Base-by-base conservation (phyloP, 2,113 vertebrate species). In the Himantopus leucocephalus region DNA sequence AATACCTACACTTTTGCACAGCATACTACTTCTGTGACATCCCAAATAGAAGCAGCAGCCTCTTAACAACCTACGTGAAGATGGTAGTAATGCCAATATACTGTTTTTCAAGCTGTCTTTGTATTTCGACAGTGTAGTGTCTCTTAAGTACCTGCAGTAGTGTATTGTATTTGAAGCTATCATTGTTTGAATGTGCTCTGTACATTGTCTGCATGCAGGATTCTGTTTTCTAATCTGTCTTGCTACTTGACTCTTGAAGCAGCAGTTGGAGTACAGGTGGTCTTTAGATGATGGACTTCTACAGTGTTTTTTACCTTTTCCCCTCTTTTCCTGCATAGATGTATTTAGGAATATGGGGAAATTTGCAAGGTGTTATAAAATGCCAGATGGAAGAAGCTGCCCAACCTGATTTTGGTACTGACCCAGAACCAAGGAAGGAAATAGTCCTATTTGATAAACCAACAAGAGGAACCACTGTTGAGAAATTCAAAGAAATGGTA, bases 401-500 rank as follows among this genome's bases (percentile, higher is more conserved):
- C 96, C 99, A 97, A 81, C 98, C 99, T 79, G 99, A 99, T 95
- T 98, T 99, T 97, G 99, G 98, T 95, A 97, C 97, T 30, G 99
- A 99, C 96, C 97, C 99, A 96, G 99, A 99, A 96, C 98, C 98
- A 94, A 98, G 98, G 88, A 99, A 98, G 96, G 99, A 99, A 98
- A 95, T 98, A 22, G 95, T 97, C 20, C 97, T 99, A 22, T 99
- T 99, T 97, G 98, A 99, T 97, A 99, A 99, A 94, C 99, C 99
- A 78, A 99, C 98, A 47, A 99, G 98, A 97, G 99, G 99, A 86
- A 99, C 99, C 21, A 99, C 99, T 50, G 99, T 99, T 96, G 99
- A 99, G 88, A 99, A 98, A 98, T 99, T 99, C 98, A 99, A 99
- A 96, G 99, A 99, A 98, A 99, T 99, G 99, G 99, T 99, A 60